Conservation (phyloP, 2,888 invertebrate species). For the Parnassius mnemosyne region DNA sequence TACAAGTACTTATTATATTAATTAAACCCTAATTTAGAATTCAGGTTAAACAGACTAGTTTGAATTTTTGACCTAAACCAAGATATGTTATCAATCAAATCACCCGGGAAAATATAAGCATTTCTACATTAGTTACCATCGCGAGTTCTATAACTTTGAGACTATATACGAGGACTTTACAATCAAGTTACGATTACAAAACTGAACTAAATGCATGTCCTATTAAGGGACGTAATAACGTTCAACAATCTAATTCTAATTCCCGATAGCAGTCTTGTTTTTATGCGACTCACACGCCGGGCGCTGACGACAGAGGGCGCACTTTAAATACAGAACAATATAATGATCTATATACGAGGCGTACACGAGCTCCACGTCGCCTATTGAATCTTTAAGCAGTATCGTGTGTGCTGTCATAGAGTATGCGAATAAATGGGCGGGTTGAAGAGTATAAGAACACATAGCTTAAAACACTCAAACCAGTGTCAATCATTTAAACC, state of each 20-base stretch:
- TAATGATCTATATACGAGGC: constrained; percentile 79
- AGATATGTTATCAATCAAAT: too few relatives aligned
- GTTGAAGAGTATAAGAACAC: too few relatives aligned
- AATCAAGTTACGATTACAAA: constrained; percentile 33
- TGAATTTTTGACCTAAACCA: too few relatives aligned
- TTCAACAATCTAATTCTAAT: constrained; percentile 56
- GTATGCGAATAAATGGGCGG: constrained; percentile 25
- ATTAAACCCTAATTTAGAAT: too few relatives aligned
- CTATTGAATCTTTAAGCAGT: constrained; percentile 57
- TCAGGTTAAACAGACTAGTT: too few relatives aligned
- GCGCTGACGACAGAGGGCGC: constrained; percentile 65
- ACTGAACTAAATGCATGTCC: constrained; percentile 34
- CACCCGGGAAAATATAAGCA: too few relatives aligned
- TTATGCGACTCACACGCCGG: constrained; percentile 48
- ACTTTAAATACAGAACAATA: constrained; percentile 72
- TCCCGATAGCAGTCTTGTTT: constrained; percentile 42
- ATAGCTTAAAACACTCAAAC: too few relatives aligned
- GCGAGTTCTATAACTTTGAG: too few relatives aligned
- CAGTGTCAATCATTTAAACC: too few relatives aligned
- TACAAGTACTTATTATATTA: too few relatives aligned
- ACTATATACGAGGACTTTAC: background rate
- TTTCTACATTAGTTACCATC: too few relatives aligned
- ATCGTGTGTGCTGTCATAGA: constrained; percentile 50
- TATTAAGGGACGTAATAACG: constrained; percentile 32
- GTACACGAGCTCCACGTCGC: constrained; percentile 68